Evolutionary conservation across 2,888 invertebrate species (phyloP).

Genomic region (Eudasyphora cyanicolor): DNA sequence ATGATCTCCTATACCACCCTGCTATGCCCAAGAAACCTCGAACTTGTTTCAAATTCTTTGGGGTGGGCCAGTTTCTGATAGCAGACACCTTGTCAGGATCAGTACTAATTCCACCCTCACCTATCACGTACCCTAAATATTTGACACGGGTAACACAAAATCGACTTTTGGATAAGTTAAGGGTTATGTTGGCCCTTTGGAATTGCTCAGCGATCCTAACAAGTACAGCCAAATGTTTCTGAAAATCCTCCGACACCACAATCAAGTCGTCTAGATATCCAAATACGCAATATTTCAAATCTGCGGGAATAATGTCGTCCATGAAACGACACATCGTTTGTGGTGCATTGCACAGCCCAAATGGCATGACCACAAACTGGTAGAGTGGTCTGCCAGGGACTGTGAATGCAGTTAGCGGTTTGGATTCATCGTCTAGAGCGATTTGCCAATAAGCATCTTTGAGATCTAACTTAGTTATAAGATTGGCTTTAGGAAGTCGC

Average conservation of each 20-base stretch:
- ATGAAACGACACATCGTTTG: slow-evolving; percentile 49
- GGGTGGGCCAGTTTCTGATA: no score
- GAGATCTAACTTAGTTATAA: no score
- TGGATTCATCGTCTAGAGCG: slow-evolving; percentile 29
- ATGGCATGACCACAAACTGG: no score
- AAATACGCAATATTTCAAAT: slow-evolving; percentile 53
- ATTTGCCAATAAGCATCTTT: no score
- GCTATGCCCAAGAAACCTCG: no score
- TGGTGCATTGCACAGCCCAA: slow-evolving; percentile 47
- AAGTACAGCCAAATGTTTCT: slow-evolving; percentile 22
- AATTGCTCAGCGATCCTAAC: not conserved
- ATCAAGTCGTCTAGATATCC: slow-evolving; percentile 33
- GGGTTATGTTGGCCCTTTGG: not conserved
- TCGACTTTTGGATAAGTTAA: not conserved
- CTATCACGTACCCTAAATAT: slow-evolving; percentile 52
- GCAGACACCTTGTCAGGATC: no score
- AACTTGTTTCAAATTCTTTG: no score
- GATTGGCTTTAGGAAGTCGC: no score
- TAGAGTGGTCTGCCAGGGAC: slow-evolving; percentile 54
- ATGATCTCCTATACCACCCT: slow-evolving; percentile 2
- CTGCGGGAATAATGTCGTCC: slow-evolving; percentile 45
- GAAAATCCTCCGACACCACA: slow-evolving; percentile 44
- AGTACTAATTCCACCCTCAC: no score
- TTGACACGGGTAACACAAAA: not conserved
- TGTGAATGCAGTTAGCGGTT: slow-evolving; percentile 51